Conservation (phyloP, 2,113 vertebrate species). For the Echinops telfairi region DNA sequence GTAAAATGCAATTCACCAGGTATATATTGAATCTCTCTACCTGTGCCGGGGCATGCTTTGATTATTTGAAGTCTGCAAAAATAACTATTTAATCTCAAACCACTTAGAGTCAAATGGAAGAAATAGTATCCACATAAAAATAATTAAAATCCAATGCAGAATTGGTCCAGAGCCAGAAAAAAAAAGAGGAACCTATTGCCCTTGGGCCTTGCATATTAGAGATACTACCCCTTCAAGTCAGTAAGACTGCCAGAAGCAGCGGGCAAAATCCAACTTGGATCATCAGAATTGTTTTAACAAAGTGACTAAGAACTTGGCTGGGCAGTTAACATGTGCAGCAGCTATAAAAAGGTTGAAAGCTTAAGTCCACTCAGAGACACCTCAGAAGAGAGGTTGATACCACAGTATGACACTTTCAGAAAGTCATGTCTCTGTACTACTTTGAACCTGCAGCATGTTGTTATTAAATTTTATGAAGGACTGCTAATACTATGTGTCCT, state of each 20-base stretch:
- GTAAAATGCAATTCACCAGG: not conserved
- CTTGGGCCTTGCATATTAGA: not conserved
- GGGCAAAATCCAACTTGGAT: constrained; percentile 36
- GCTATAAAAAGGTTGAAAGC: not conserved
- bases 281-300: constrained; percentile 20
- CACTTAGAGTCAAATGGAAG: not conserved
- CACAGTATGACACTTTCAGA: too few species aligned
- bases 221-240: not conserved
- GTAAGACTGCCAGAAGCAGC: not conserved
- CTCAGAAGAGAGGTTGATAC: not conserved
- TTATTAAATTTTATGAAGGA: too few species aligned
- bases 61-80: constrained; percentile 16
- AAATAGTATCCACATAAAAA: not conserved
- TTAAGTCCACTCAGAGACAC: not conserved
- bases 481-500: too few species aligned
- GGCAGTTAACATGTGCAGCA: not conserved
- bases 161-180: not conserved
- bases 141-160: not conserved
- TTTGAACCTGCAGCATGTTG: too few species aligned
- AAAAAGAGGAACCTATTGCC: not conserved
- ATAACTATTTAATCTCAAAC: constrained; percentile 15
- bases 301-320: not conserved
- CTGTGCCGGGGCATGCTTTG: not conserved
- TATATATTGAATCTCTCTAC: not conserved
- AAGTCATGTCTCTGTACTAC: too few species aligned